Conservation (phyloP, 53 echinoderm and acorn worm species). For the Holothuria leucospilota region DNA sequence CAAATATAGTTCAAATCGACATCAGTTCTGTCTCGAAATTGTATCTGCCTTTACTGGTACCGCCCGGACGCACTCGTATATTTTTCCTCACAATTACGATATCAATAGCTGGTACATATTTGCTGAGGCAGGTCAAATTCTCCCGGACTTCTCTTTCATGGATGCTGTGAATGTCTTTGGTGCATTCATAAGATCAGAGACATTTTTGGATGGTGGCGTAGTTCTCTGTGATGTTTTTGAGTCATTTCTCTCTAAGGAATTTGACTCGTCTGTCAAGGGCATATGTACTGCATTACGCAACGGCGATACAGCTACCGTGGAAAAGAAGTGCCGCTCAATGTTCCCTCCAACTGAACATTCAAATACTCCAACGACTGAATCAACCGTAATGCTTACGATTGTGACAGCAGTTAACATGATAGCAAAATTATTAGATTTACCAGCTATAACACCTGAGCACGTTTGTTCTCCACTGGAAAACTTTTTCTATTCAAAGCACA, state of each 20-base stretch:
- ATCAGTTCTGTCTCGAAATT: not conserved
- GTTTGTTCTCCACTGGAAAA: not conserved
- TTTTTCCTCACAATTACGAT: not conserved
- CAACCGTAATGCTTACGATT: not conserved
- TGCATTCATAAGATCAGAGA: not conserved
- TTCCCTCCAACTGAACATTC: not conserved
- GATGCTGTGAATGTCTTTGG: slow-evolving; percentile 7
- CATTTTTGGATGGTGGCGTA: not conserved
- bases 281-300: not conserved
- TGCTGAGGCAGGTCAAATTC: not conserved
- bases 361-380: not conserved
- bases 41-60: not conserved
- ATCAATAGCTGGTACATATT: not conserved
- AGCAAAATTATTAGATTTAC: not conserved
- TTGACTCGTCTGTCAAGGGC: not conserved
- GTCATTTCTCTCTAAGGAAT: not conserved
- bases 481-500: not conserved
- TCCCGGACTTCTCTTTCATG: not conserved
- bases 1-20: no score
- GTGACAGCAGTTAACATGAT: not conserved
- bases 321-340: not conserved
- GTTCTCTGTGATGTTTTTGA: slow-evolving; percentile 13
- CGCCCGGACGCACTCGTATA: not conserved
- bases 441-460: not conserved
- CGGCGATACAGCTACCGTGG: not conserved